Percentiles rank a stretch among this genome's conserved stretches.
Conservation (phyloP, 2,113 vertebrate species). For the Ammodytes marinus region DNA sequence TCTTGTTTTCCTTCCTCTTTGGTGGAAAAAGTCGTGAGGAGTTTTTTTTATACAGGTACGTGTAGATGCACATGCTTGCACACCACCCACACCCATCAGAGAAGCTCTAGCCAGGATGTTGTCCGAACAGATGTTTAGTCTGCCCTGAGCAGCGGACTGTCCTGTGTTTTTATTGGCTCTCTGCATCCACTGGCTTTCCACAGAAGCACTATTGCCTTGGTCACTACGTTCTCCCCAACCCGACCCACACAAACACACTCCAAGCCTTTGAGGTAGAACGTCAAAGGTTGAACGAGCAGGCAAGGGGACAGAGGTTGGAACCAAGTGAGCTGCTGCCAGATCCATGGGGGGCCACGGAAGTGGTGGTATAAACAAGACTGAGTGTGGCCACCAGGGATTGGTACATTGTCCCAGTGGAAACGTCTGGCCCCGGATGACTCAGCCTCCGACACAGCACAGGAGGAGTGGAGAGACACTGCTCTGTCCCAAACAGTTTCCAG, state of each 20-base stretch:
- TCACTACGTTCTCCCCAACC: slow-evolving; percentile 25
- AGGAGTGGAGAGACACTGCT: slow-evolving; percentile 69
- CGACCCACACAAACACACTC: slow-evolving; percentile 49
- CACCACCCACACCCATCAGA: slow-evolving; percentile 41
- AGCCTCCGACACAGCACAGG: slow-evolving; percentile 68
- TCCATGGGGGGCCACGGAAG: slow-evolving; percentile 56
- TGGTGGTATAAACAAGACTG: slow-evolving; percentile 75
- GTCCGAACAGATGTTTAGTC: slow-evolving; percentile 84
- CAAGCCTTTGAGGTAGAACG: slow-evolving; percentile 66
- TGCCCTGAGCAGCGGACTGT: slow-evolving; percentile 66
- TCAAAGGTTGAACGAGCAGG: slow-evolving; percentile 55
- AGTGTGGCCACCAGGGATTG: slow-evolving; percentile 67
- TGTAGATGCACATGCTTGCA: slow-evolving; percentile 44
- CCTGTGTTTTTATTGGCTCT: slow-evolving; percentile 80
- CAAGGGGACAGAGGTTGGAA: slow-evolving; percentile 56
- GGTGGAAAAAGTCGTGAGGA: slow-evolving; percentile 1
- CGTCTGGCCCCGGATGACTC: slow-evolving; percentile 81
- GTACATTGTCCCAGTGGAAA: slow-evolving; percentile 80
- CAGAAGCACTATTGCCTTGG: slow-evolving; percentile 61
- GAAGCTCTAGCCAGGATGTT: slow-evolving; percentile 71
- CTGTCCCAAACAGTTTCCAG: slow-evolving; percentile 80
- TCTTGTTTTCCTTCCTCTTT: slow-evolving; percentile 12
- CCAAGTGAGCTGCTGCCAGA: slow-evolving; percentile 59
- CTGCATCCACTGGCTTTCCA: slow-evolving; percentile 70
- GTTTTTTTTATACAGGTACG: slow-evolving; percentile 30